phyloP scores from a whole-genome alignment of 2,888 invertebrate genomes.

The Crocallis elinguaria region DNA sequence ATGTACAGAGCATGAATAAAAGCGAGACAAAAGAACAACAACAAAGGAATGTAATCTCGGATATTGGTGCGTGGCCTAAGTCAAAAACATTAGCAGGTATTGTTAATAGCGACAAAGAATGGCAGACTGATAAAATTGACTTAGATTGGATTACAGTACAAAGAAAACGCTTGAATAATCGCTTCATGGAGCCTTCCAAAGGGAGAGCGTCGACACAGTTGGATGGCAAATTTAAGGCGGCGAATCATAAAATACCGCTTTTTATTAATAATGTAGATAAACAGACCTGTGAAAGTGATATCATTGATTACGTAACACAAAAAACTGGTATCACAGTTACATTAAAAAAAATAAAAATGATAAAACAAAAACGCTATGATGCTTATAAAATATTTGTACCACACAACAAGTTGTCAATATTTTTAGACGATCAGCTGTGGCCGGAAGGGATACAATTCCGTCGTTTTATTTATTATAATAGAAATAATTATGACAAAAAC shows the following conservation, averaged over 20 bases:
- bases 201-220: constrained; percentile 1
- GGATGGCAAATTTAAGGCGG: constrained; percentile 6
- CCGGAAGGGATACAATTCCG: constrained; percentile 36
- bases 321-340: constrained; percentile 4
- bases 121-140: too few relatives aligned
- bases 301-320: constrained; percentile 6
- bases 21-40: too few relatives aligned
- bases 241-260: neutral
- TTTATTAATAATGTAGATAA: constrained; percentile 16
- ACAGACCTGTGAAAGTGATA: constrained; percentile 7
- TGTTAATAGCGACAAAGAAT: too few relatives aligned
- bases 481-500: neutral
- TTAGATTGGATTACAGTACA: constrained; percentile 3
- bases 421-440: constrained; percentile 35
- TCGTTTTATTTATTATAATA: constrained; percentile 30
- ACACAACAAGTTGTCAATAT: constrained; percentile 25
- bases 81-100: too few relatives aligned
- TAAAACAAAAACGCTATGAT: constrained; percentile 18
- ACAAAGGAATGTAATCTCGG: too few relatives aligned
- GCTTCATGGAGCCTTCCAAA: neutral
- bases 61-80: too few relatives aligned
- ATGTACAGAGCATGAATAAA: too few relatives aligned
- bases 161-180: constrained; percentile 4
- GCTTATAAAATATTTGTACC: constrained; percentile 38
- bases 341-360: constrained; percentile 30